phyloP scores from a whole-genome alignment of 2,113 vertebrate species.

The Parotia lawesii region DNA sequence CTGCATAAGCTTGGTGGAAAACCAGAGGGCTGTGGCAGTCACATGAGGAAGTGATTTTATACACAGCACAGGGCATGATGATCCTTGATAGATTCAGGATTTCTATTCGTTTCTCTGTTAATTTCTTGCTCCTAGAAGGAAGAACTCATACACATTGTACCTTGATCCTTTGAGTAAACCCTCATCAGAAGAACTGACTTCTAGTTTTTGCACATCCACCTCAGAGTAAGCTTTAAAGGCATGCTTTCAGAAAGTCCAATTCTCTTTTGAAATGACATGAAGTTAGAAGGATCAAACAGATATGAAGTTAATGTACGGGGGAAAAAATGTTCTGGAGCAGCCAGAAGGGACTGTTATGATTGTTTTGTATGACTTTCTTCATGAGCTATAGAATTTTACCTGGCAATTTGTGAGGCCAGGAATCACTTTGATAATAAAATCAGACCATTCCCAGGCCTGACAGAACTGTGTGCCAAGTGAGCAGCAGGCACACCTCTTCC shows the following conservation, averaged over 20 bases:
- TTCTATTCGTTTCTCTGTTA: not conserved
- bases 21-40: not conserved
- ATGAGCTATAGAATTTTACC: not conserved
- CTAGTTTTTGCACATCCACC: not conserved
- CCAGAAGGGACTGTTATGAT: not conserved
- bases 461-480: not conserved
- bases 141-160: not conserved
- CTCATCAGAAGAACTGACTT: not conserved
- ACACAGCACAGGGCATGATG: not conserved
- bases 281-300: not conserved
- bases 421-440: constrained; percentile 1
- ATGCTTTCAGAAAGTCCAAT: not conserved
- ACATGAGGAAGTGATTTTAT: not conserved
- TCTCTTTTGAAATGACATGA: not conserved
- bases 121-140: not conserved
- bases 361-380: not conserved
- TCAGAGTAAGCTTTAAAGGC: not conserved
- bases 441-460: not conserved
- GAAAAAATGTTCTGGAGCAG: not conserved
- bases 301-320: not conserved
- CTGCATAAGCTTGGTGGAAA: not conserved
- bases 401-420: not conserved
- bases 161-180: not conserved
- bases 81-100: not conserved
- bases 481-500: not conserved